phyloP scores from a whole-genome alignment of 2,113 vertebrate genomes.

The Todiramphus saurophagus region DNA sequence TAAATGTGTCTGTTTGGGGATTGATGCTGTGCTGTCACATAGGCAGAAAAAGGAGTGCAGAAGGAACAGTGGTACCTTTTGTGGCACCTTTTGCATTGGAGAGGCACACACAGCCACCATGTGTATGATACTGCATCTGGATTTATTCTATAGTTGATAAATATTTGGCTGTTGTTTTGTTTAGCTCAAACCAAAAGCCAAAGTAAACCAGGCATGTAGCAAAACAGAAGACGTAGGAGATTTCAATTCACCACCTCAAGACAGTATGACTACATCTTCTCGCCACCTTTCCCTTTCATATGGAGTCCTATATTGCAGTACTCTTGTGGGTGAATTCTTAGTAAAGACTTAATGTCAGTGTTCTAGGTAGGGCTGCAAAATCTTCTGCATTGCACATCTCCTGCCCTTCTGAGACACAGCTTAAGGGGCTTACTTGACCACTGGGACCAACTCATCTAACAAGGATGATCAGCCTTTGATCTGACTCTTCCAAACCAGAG shows the following conservation, averaged over 20 bases:
- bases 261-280: not conserved
- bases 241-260: not conserved
- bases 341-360: not conserved
- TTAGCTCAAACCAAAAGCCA: not conserved
- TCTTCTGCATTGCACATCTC: not conserved
- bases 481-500: not conserved
- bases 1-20: not conserved
- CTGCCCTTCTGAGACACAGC: not conserved
- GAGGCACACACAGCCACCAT: fast-evolving
- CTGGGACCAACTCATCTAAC: not conserved
- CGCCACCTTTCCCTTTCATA: not conserved
- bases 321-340: not conserved
- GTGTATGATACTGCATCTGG: not conserved
- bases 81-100: not conserved
- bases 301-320: not conserved
- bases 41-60: not conserved
- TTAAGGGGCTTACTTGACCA: not conserved
- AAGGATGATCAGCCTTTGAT: not conserved
- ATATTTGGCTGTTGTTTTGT: not conserved
- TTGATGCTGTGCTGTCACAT: not conserved
- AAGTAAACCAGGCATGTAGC: not conserved
- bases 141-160: not conserved
- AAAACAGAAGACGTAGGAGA: not conserved
- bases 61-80: not conserved
- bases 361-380: not conserved